Base-by-base conservation (phyloP, 2,888 invertebrate genomes). In the Chirona hameri region DNA sequence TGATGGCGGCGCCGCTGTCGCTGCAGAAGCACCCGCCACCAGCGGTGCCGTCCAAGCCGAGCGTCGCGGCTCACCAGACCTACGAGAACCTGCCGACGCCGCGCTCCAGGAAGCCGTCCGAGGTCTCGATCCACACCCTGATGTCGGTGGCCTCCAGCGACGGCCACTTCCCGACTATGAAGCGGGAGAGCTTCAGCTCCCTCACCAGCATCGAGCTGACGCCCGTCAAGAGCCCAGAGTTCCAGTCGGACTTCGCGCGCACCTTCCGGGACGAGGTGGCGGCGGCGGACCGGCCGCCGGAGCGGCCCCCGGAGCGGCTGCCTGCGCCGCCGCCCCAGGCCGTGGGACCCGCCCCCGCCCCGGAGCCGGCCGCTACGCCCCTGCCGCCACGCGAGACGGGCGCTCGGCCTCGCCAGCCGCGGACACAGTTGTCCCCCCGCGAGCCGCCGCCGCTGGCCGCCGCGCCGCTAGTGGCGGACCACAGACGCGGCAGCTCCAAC, bases 401-500 rank as follows among this genome's bases (percentile, higher is more conserved):
- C 76, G 46, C 76, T 1, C 76, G 76, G 24, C 76, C 76, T 10
- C 76, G 76, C 24, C 31, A 31, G 46, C 76, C 76, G 46, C 76
- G 76, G 9, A 76, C 76, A 12, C 76, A 76, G 46, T 46, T 76
- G 76, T 76, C 76, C 24, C 72, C 29, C 18, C 31, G 72, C 72
- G 72, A 72, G 72, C 72, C 72, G 24, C n/a, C 24, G 29, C 27
- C 69, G 27, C 15, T 9, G 10, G 46, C 46, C 46, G 24, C 31
- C 31, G 76, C 46, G 0, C 10, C 24, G 24, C 24, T 24, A 24
- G 14, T 80, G n/a, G 7, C 48, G 1, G 52, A 80, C 29, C 84
- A 84, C 72, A 55, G 84, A 14, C 82, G 84, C 48, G 84, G 82
- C 46, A 76, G 81, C 46, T 84, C 84, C n/a, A 84, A 83, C 82